Base-by-base conservation (phyloP, 2,888 invertebrate genomes). In the Epinotia bilunana region DNA sequence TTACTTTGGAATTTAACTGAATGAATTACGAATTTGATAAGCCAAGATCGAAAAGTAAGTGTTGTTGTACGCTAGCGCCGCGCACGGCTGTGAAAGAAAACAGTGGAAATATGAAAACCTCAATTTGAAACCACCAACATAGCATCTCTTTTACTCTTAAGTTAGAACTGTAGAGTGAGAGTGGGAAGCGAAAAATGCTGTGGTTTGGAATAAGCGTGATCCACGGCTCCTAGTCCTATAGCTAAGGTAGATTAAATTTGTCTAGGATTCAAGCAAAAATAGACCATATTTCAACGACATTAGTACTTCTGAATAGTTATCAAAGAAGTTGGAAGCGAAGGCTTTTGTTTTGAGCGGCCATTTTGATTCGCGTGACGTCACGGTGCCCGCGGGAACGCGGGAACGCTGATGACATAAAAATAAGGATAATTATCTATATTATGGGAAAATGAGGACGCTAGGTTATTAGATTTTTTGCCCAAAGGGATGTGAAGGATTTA, bases 301-400 rank as follows among this genome's bases (percentile, higher is more conserved):
- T 23, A 46, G 43, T 46, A n/a, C 28, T 46, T 58, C 46, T 7
- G 3, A 23, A 12, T n/a, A 23, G 11, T n/a, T 53, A 33, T 60
- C 11, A 60, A 23, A 46, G 2, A 69, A 23, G 16, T 69, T 69
- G 23, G 6, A 33, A 7, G 20, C 49, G 72, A 79, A 82, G 83
- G 81, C 84, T 85, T 82, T 82, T 72, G 77, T 81, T 79, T 78
- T 74, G 55, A 80, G 85, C 90, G 82, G 93, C 94, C 94, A 94
- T 94, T 88, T 94, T 93, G 93, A 91, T 89, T 86, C 78, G 61
- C 70, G 80, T 74, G 77, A 79, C 75, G 81, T 72, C 76, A 79
- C 74, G 76, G 74, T 62, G 84, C 83, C 83, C 79, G 81, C 81
- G 84, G 86, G 84, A 83, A 79, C 78, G 74, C 61, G 83, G 82